Evolutionary conservation across 1,140 invertebrate genomes (phyloP).

Genomic region (Augochlora pura): DNA sequence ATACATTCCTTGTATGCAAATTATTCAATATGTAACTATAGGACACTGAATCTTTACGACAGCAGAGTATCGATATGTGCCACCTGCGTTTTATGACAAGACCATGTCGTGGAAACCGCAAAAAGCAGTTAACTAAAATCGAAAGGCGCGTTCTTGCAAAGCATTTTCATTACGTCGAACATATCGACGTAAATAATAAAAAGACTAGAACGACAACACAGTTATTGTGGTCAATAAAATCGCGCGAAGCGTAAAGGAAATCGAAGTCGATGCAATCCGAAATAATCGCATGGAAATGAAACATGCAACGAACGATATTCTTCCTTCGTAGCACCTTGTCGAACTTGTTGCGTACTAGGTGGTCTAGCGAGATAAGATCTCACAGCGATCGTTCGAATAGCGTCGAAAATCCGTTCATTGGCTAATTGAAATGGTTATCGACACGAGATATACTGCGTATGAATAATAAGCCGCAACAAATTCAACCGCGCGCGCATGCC

Average conservation of each 20-base stretch:
- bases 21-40: no score
- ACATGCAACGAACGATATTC: constrained; percentile 25
- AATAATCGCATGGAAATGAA: neutral
- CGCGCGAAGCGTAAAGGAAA: neutral
- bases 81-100: no score
- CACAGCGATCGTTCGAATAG: neutral
- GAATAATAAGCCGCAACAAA: constrained; percentile 31
- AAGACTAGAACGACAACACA: neutral
- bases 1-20: no score
- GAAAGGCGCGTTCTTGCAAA: no score
- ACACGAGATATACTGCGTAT: neutral
- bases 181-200: no score
- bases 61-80: no score
- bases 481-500: neutral
- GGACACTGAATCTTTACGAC: no score
- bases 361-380: constrained; percentile 38
- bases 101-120: no score
- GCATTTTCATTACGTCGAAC: no score
- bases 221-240: neutral
- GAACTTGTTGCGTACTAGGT: constrained; percentile 44
- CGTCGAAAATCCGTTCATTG: constrained; percentile 32
- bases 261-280: neutral
- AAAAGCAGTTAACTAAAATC: no score
- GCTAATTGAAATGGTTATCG: constrained; percentile 43
- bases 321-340: neutral